phyloP scores from a whole-genome alignment of 2,888 invertebrate genomes.

The Philaethria dido region DNA sequence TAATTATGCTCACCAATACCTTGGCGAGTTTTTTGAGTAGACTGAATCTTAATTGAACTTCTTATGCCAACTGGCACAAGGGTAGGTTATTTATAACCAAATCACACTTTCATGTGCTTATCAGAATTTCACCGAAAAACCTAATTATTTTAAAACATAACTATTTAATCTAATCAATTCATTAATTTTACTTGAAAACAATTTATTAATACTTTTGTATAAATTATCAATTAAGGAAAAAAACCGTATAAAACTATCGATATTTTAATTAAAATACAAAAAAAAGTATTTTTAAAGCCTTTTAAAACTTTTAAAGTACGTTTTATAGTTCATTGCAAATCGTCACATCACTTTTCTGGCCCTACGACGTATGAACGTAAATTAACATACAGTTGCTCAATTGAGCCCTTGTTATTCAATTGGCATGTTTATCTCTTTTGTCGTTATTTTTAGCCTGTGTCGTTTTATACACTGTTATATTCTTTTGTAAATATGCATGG shows the following conservation, averaged over 20 bases:
- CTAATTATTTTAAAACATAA: background rate
- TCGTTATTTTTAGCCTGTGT: constrained; percentile 34
- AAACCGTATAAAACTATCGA: no score
- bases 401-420: constrained; percentile 44
- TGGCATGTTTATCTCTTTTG: constrained; percentile 33
- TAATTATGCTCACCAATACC: no score
- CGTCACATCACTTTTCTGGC: constrained; percentile 23
- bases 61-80: background rate
- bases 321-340: constrained; percentile 8
- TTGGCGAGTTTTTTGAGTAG: background rate
- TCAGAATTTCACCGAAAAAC: background rate
- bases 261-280: no score
- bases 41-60: background rate
- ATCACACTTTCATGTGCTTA: background rate
- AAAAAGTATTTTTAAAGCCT: no score
- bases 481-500: background rate
- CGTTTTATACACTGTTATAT: background rate
- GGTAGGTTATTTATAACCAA: background rate
- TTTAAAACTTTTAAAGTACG: no score
- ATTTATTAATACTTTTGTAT: no score
- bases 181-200: no score
- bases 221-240: no score
- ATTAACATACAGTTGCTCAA: constrained; percentile 47
- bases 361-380: constrained; percentile 34
- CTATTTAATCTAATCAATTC: no score